A percentile compares a stretch with the other conserved stretches of the same genome.
These are phyloP conservation scores for Tipula confusa DNA, from an alignment of 2,888 invertebrate species.

Conservation along the genomic window DNA sequence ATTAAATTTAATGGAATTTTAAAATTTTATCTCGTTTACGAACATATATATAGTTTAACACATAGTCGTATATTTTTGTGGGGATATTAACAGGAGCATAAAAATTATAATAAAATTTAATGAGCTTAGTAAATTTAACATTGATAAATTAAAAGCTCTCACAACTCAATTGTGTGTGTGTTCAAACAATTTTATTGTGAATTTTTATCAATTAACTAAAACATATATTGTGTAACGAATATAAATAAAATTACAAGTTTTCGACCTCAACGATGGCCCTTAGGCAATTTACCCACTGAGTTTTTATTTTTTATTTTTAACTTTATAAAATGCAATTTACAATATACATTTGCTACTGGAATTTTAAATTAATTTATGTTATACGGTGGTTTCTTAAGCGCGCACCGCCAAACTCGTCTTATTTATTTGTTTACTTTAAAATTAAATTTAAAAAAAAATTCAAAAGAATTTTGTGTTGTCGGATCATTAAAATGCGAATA, in stretches of 20 bases:
- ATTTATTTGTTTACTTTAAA: constrained; percentile 20
- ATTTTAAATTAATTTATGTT: neutral
- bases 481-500: neutral
- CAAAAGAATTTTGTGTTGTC: neutral
- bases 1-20: constrained; percentile 16
- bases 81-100: neutral
- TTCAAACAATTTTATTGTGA: neutral
- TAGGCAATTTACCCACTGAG: neutral
- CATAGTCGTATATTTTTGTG: neutral
- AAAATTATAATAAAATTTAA: neutral
- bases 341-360: neutral
- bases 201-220: neutral
- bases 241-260: neutral
- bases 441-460: neutral
- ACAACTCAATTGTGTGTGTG: neutral
- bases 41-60: neutral
- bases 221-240: neutral
- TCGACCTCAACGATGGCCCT: neutral
- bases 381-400: neutral
- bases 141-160: neutral
- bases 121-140: neutral
- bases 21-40: neutral
- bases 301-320: neutral
- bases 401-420: neutral
- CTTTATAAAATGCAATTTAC: neutral